Evolutionary conservation across 2,888 invertebrate species (phyloP), one percentile per base, ranked within the genome.

Genomic region (Diaperis boleti): DNA sequence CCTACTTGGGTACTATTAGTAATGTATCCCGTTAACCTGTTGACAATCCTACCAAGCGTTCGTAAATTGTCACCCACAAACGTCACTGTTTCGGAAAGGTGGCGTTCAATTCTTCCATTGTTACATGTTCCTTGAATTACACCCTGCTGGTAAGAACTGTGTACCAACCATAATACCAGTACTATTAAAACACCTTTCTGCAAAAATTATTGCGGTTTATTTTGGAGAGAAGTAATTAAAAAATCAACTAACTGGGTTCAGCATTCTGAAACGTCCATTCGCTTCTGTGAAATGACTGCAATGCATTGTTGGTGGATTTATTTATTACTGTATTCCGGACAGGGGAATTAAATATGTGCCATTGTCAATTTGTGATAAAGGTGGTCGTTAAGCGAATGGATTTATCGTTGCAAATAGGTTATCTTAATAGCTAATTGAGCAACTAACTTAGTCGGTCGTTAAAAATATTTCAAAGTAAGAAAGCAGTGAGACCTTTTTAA

Each of bases 371-470:
- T 26, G 26, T 26, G 26, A 26, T 26, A 17, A 41, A 41, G 15
- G n/a, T n/a, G n/a, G n/a, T n/a, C n/a, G n/a, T 33, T 33, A 33
- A 33, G 11, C 33, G 6, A 3, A n/a, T 31, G 13, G 13, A 44
- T 44, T 44, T 44, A 22, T 44, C 11, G n/a, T n/a, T n/a, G n/a
- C 5, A 3, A 44, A 20, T 44, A 5, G 20, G 10, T 44, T 44
- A 44, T 44, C 44, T 44, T 44, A 15, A 41, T 11, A 11, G 33
- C 11, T n/a, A 10, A 33, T n/a, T 11, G 3, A n/a, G 5, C n/a
- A 20, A 20, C 3, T 26, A 2, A 26, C n/a, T 26, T 26, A n/a
- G n/a, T n/a, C n/a, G n/a, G n/a, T n/a, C n/a, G n/a, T n/a, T n/a
- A n/a, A n/a, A n/a, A n/a, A n/a, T n/a, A n/a, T n/a, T n/a, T n/a